phyloP scores from a whole-genome alignment of 2,797 vertebrate genomes.

The Antrozous pallidus region DNA sequence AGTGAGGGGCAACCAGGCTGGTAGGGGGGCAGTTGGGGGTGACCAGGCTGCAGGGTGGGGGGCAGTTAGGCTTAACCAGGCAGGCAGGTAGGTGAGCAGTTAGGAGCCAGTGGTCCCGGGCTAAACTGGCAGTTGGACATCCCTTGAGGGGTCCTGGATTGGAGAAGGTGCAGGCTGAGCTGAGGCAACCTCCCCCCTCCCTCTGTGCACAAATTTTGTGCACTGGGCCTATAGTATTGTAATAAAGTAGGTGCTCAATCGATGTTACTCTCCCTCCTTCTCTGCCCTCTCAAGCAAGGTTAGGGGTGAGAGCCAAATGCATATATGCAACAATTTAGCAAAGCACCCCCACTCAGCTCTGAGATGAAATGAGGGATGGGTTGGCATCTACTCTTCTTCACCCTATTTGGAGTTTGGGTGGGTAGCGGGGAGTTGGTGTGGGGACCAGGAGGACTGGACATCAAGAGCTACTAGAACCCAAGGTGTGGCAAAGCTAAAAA shows the following conservation, averaged over 20 bases:
- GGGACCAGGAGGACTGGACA: not conserved
- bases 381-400: not conserved
- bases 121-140: too few species aligned
- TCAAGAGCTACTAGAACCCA: not conserved
- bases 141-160: too few species aligned
- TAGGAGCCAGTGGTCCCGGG: too few species aligned
- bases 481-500: not conserved
- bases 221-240: not conserved
- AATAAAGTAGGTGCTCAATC: not conserved
- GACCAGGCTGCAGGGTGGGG: too few species aligned
- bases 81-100: too few species aligned
- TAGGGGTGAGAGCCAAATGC: not conserved
- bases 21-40: too few species aligned
- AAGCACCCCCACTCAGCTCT: not conserved
- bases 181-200: too few species aligned
- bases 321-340: not conserved
- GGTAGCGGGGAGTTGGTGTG: not conserved
- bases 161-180: too few species aligned
- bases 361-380: not conserved
- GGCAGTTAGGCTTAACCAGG: too few species aligned
- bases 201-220: too few species aligned
- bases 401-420: not conserved
- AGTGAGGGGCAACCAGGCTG: too few species aligned
- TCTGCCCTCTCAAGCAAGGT: not conserved
- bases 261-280: not conserved